Percentiles rank a stretch among this genome's conserved stretches.
Conservation (phyloP, 2,797 vertebrate genomes). For the Neosilurus mollespiculum region DNA sequence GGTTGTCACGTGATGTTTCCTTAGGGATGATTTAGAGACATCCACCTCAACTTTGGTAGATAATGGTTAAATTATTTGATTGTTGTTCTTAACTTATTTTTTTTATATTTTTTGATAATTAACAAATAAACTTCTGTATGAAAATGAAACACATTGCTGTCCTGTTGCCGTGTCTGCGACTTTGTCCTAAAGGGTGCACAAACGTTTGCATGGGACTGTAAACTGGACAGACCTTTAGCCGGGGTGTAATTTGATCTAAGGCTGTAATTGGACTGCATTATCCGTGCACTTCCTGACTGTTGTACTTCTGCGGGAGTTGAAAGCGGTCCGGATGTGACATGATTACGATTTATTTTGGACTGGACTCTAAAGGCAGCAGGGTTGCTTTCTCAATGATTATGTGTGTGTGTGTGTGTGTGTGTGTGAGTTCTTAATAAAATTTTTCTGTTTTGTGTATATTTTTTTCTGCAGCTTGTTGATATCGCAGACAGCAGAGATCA, state of each 20-base stretch:
- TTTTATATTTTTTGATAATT: background rate
- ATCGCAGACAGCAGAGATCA: constrained; percentile 90
- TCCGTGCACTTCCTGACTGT: constrained; percentile 63
- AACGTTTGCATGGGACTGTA: background rate
- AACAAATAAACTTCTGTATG: background rate
- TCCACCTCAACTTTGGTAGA: too few relatives aligned
- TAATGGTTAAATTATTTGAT: background rate
- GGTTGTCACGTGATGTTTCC: too few relatives aligned
- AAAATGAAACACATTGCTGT: background rate
- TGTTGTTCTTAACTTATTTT: background rate
- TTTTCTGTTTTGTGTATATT: background rate
- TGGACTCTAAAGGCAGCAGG: background rate
- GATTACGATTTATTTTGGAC: constrained; percentile 7
- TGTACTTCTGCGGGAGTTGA: constrained; percentile 55
- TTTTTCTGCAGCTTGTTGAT: constrained; percentile 78
- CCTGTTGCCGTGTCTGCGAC: background rate
- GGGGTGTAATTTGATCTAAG: constrained; percentile 62
- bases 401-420: background rate
- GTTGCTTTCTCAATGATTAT: background rate
- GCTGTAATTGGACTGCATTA: constrained; percentile 64
- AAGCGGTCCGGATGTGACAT: background rate
- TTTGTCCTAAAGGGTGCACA: background rate
- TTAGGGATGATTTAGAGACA: too few relatives aligned
- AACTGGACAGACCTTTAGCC: constrained; percentile 3
- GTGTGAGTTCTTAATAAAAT: background rate